Conservation (phyloP, 2,888 invertebrate genomes). For the Diaperis boleti region DNA sequence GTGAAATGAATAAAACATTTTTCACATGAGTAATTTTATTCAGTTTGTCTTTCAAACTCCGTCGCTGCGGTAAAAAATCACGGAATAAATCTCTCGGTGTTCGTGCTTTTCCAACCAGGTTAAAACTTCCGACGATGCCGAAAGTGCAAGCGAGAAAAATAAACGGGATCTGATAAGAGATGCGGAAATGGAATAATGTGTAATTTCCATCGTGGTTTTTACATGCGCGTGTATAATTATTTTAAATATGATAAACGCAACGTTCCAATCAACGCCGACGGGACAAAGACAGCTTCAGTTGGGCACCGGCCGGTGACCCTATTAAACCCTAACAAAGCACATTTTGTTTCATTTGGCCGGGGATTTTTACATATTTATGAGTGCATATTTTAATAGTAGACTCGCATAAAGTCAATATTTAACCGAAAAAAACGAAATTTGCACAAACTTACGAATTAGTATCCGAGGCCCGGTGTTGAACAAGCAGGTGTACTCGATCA, state of each 20-base stretch:
- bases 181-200: slow-evolving; percentile 8
- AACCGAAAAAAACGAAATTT: slow-evolving; percentile 15
- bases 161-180: slow-evolving; percentile 1
- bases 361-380: slow-evolving; percentile 44
- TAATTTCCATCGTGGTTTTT: slow-evolving; percentile 3
- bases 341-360: slow-evolving; percentile 35
- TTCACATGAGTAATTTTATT: background rate
- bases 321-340: slow-evolving; percentile 37
- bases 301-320: slow-evolving; percentile 36
- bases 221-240: slow-evolving; percentile 2
- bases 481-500: slow-evolving; percentile 45
- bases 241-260: slow-evolving; percentile 6
- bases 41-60: background rate
- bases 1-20: background rate
- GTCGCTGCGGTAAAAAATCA: background rate
- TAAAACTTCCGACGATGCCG: no score
- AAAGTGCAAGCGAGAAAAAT: slow-evolving; percentile 1
- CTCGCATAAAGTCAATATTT: slow-evolving; percentile 31
- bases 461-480: slow-evolving; percentile 40
- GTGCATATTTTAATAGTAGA: slow-evolving; percentile 36
- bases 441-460: slow-evolving; percentile 8
- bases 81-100: no score
- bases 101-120: no score
- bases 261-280: slow-evolving; percentile 18
- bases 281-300: slow-evolving; percentile 19